These are phyloP conservation scores for Astreopora myriophthalma DNA, from an alignment of 64 coral and sea anemone genomes.

Conservation along the genomic window DNA sequence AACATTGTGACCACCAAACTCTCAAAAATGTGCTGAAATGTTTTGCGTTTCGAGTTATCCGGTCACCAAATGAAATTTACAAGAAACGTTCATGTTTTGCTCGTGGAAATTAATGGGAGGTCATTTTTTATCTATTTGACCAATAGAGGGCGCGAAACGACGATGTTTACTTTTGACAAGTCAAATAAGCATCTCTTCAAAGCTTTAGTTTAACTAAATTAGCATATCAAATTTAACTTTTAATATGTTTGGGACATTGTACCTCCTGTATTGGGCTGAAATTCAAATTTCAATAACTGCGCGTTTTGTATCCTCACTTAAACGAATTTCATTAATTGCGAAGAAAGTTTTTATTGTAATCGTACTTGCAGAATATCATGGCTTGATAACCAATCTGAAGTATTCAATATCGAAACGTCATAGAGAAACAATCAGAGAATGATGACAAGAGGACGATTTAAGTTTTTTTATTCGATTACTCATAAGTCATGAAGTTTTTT, in stretches of 20 bases:
- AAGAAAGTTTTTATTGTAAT: no score
- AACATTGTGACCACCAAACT: neutral
- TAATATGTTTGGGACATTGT: neutral
- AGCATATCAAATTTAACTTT: neutral
- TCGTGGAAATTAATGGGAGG: neutral
- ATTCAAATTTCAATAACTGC: neutral
- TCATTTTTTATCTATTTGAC: neutral
- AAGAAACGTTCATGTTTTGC: neutral
- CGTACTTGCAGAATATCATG: no score
- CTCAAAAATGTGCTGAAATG: neutral
- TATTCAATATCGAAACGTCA: no score
- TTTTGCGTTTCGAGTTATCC: neutral
- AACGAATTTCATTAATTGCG: no score
- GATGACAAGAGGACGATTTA: no score
- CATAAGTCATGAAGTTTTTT: no score
- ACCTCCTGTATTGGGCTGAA: neutral
- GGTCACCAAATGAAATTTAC: neutral
- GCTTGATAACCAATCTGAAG: no score
- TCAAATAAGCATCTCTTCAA: neutral
- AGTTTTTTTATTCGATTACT: no score
- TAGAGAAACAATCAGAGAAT: no score
- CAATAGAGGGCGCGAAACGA: neutral
- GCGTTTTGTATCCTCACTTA: no score
- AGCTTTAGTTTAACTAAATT: neutral
- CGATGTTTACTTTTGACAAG: neutral